Evolutionary conservation across 2,888 invertebrate genomes (phyloP).

Genomic region (Gisinianus flammeolus): DNA sequence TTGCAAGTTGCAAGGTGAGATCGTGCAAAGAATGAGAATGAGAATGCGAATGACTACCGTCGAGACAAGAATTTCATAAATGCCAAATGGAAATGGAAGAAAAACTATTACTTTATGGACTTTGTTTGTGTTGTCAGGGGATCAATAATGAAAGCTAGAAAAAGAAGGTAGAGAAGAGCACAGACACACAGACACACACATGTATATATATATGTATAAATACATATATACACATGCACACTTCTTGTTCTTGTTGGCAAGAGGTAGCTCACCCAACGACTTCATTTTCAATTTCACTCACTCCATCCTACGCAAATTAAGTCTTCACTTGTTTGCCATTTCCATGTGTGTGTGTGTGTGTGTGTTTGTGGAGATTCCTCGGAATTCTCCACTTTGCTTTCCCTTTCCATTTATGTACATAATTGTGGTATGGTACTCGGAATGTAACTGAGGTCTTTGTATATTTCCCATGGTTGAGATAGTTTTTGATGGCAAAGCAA

Average conservation of each 20-base stretch:
- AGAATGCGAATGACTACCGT: too few species aligned
- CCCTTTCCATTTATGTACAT: not conserved
- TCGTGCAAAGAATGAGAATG: too few species aligned
- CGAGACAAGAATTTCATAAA: too few species aligned
- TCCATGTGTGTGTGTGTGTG: slow-evolving; percentile 11
- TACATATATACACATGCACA: too few species aligned
- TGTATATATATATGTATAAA: too few species aligned
- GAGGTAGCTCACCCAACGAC: not conserved
- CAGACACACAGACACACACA: not conserved
- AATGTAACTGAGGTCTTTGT: not conserved
- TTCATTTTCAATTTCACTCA: slow-evolving; percentile 34
- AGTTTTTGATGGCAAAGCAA: not conserved
- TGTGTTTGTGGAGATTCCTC: not conserved
- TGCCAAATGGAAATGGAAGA: too few species aligned
- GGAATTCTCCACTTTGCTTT: not conserved
- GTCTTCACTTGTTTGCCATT: not conserved
- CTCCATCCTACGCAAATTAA: slow-evolving; percentile 37
- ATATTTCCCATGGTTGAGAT: not conserved
- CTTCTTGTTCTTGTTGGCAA: not conserved
- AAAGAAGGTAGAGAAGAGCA: not conserved
- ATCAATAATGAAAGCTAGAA: not conserved
- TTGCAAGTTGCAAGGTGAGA: too few species aligned
- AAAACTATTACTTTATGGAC: not conserved
- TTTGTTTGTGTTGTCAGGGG: not conserved
- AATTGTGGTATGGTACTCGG: not conserved